Percentiles rank a stretch among this genome's conserved stretches.
phyloP scores from a whole-genome alignment of 2,113 vertebrate species.

The Sus scrofa region DNA sequence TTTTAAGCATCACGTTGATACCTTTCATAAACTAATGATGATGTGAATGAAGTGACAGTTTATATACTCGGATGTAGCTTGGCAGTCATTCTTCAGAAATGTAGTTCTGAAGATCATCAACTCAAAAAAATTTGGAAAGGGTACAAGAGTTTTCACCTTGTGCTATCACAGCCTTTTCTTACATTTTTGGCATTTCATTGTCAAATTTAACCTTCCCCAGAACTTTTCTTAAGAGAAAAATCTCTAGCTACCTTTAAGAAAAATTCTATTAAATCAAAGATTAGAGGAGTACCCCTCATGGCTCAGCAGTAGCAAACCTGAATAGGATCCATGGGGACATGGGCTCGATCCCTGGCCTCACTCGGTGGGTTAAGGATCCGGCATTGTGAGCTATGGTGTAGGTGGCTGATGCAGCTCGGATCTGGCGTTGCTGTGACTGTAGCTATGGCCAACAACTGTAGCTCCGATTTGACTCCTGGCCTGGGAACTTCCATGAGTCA shows the following conservation, averaged over 20 bases:
- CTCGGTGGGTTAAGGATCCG: too few species aligned
- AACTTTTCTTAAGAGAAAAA: constrained; percentile 30
- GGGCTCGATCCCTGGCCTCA: too few species aligned
- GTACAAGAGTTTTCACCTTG: not conserved
- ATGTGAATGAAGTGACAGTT: not conserved
- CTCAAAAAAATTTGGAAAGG: not conserved
- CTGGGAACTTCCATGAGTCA: too few species aligned
- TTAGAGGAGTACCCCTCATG: too few species aligned
- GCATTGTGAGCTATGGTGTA: too few species aligned
- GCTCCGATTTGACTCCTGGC: too few species aligned
- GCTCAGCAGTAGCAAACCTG: too few species aligned
- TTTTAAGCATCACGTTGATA: not conserved
- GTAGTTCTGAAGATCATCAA: not conserved
- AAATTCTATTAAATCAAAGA: not conserved
- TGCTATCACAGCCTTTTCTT: not conserved
- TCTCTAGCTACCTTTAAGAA: not conserved
- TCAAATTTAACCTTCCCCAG: not conserved
- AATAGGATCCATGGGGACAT: too few species aligned
- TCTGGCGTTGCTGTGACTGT: too few species aligned
- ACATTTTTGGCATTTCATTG: not conserved
- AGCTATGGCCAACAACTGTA: too few species aligned
- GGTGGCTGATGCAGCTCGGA: too few species aligned
- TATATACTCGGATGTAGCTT: not conserved
- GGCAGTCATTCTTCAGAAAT: not conserved
- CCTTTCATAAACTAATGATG: not conserved